Conservation (phyloP, 1,140 invertebrate species). For the Apis laboriosa region DNA sequence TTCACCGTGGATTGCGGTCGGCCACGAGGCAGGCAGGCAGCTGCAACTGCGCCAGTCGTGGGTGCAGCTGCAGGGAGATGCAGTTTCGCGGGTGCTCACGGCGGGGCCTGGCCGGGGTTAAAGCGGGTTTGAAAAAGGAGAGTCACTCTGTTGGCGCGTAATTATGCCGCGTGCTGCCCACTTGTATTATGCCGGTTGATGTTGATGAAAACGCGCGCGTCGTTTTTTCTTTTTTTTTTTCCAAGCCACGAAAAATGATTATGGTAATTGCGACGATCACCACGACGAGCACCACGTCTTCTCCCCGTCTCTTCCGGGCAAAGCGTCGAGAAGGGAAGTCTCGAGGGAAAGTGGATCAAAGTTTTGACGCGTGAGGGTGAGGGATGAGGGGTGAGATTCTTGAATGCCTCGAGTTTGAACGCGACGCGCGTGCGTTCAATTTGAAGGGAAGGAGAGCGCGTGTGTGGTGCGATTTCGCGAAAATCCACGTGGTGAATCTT, state of each 20-base stretch:
- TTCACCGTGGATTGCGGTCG: conserved; percentile 60
- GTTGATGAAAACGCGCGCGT: conserved; percentile 37
- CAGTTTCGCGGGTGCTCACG: conserved; percentile 26
- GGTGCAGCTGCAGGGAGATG: conserved; percentile 33
- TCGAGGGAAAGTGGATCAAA: not conserved
- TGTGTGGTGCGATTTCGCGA: too few relatives aligned
- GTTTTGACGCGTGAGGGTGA: not conserved
- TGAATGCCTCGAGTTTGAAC: not conserved
- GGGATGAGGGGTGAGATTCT: too few relatives aligned
- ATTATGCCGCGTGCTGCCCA: conserved; percentile 41
- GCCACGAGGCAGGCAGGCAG: conserved; percentile 38
- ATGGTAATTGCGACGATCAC: conserved; percentile 14
- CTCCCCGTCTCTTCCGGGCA: too few relatives aligned
- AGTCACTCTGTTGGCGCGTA: conserved; percentile 46
- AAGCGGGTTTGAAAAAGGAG: conserved; percentile 45
- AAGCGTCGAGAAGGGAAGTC: not conserved
- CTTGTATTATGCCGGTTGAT: conserved; percentile 29
- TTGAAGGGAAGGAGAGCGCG: too few relatives aligned
- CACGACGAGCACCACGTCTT: not conserved
- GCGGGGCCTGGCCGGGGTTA: not conserved
- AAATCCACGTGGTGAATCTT: too few relatives aligned
- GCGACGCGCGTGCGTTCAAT: not conserved
- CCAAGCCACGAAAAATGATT: conserved; percentile 29
- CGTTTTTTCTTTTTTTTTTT: not conserved
- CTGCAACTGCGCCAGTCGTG: conserved; percentile 43